Evolutionary conservation across 2,113 vertebrate species (phyloP).

Genomic region (Australoheros scitulus): DNA sequence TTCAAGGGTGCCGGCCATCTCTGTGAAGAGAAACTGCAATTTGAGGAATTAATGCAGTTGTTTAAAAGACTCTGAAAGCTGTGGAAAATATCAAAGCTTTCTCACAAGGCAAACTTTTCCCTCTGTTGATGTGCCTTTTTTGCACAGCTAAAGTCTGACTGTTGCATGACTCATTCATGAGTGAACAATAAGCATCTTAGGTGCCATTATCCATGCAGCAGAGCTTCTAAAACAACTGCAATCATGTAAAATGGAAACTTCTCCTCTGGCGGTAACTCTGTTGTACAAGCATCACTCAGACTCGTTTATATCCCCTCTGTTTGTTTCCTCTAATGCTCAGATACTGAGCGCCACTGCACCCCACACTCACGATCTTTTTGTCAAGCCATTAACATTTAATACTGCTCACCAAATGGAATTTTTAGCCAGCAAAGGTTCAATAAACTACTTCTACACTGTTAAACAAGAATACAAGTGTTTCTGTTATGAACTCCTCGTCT

Average conservation of each 20-base stretch:
- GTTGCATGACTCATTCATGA: constrained; percentile 33
- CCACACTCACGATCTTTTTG: neutral
- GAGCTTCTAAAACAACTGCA: constrained; percentile 22
- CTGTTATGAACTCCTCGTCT: neutral
- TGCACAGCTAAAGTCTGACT: constrained; percentile 5
- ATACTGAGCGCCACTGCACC: neutral
- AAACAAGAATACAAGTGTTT: neutral
- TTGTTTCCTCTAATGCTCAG: neutral
- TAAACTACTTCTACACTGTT: neutral
- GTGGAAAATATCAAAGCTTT: neutral
- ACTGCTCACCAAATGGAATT: neutral
- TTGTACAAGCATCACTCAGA: constrained; percentile 12
- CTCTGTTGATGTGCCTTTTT: neutral
- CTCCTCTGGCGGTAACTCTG: constrained; percentile 32
- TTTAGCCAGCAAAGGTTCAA: neutral
- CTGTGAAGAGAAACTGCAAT: neutral
- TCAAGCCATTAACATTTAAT: constrained; percentile 18
- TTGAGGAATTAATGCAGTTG: neutral
- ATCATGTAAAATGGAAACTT: constrained; percentile 37
- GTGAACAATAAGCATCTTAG: constrained; percentile 18
- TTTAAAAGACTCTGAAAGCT: neutral
- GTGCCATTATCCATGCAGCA: constrained; percentile 21
- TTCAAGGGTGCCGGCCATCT: neutral
- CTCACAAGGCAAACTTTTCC: neutral
- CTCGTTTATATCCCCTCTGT: neutral